Evolutionary conservation across 2,113 vertebrate species (phyloP).

Genomic region (Micromys minutus): DNA sequence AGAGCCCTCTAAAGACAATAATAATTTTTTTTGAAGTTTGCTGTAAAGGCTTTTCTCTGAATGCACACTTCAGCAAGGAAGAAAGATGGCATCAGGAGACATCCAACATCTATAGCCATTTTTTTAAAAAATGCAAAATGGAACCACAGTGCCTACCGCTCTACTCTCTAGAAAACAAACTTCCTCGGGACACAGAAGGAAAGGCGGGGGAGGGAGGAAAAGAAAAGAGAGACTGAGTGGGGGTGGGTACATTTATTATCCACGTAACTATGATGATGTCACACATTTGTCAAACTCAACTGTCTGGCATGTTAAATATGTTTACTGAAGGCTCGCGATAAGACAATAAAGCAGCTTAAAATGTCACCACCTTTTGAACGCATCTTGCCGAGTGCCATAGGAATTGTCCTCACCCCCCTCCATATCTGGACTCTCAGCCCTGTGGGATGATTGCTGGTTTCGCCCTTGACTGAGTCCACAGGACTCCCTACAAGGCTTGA

Average conservation of each 20-base stretch:
- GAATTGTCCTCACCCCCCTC: fast-evolving
- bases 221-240: too few species aligned
- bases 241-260: not conserved
- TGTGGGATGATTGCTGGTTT: not conserved
- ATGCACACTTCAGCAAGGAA: not conserved
- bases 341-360: not conserved
- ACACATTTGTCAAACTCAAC: not conserved
- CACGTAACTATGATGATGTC: not conserved
- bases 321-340: not conserved
- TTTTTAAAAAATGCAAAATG: not conserved
- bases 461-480: not conserved
- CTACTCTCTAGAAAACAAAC: not conserved
- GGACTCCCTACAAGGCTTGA: not conserved
- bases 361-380: not conserved
- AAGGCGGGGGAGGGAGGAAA: not conserved
- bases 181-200: not conserved
- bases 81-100: not conserved
- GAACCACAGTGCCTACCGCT: not conserved
- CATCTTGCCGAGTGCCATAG: fast-evolving
- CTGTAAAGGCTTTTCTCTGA: not conserved
- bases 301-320: not conserved
- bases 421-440: too few species aligned
- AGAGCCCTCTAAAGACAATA: not conserved
- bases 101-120: too few species aligned
- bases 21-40: not conserved